phyloP scores from a whole-genome alignment of 2,888 invertebrate genomes.

The Zygothrica quintamaculata region DNA sequence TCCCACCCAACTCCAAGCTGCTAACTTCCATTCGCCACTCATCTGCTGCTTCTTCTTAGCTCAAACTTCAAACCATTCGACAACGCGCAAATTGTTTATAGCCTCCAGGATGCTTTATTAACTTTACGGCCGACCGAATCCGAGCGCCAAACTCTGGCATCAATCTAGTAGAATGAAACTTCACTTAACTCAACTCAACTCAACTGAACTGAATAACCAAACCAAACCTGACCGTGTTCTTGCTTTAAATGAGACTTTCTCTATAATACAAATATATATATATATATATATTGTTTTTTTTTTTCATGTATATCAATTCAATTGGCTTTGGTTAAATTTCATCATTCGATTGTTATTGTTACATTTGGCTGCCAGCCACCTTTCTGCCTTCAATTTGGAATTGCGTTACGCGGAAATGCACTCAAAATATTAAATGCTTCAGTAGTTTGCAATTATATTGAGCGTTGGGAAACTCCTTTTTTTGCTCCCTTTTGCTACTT shows the following conservation, averaged over 20 bases:
- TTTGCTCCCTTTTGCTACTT: too few relatives aligned
- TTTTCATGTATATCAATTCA: constrained; percentile 50
- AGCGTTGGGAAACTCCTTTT: too few relatives aligned
- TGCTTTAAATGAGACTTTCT: too few relatives aligned
- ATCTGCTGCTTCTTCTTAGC: background rate
- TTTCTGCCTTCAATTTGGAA: constrained; percentile 22
- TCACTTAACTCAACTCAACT: constrained; percentile 11
- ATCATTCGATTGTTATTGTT: constrained; percentile 4
- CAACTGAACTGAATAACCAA: constrained; percentile 12
- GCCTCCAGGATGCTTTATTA: constrained; percentile 72
- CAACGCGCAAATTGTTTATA: constrained; percentile 71
- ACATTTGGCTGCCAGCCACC: constrained; percentile 17
- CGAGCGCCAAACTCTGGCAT: constrained; percentile 8
- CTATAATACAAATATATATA: too few relatives aligned
- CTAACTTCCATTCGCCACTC: too few relatives aligned
- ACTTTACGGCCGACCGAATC: constrained; percentile 69
- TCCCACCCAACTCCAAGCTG: too few relatives aligned
- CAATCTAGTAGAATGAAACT: background rate
- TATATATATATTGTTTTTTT: too few relatives aligned
- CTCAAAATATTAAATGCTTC: constrained; percentile 83
- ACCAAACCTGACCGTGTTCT: constrained; percentile 6
- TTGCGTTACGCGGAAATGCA: constrained; percentile 75
- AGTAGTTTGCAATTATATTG: constrained; percentile 77
- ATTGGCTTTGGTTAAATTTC: constrained; percentile 21
- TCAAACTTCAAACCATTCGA: constrained; percentile 31